Evolutionary conservation across 2,888 invertebrate genomes (phyloP).

Genomic region (Drosophila neotestacea): DNA sequence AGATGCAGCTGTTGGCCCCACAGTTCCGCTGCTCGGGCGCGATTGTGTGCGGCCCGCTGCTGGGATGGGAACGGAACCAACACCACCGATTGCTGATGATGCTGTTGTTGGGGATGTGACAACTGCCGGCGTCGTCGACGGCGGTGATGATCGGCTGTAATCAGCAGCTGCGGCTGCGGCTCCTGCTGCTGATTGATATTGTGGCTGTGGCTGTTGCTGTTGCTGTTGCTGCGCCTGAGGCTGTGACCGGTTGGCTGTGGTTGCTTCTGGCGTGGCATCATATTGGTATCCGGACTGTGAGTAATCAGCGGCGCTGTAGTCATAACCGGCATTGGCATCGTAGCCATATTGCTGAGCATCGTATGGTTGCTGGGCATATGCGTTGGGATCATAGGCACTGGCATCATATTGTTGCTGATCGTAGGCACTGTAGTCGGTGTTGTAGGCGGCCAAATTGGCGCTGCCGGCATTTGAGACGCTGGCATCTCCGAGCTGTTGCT

Average conservation of each 20-base stretch:
- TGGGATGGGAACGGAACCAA: slow-evolving; percentile 52
- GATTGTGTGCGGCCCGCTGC: slow-evolving; percentile 83
- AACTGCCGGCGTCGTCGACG: slow-evolving; percentile 61
- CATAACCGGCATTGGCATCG: slow-evolving; percentile 63
- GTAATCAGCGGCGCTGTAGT: slow-evolving; percentile 73
- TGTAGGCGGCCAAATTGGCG: slow-evolving; percentile 74
- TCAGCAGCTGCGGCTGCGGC: slow-evolving; percentile 40
- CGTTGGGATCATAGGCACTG: slow-evolving; percentile 75
- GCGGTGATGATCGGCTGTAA: slow-evolving; percentile 59
- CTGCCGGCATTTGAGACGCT: slow-evolving; percentile 62
- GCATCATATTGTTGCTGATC: slow-evolving; percentile 83
- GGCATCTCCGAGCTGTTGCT: slow-evolving; percentile 46
- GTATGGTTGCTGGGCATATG: slow-evolving; percentile 78
- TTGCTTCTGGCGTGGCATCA: slow-evolving; percentile 64
- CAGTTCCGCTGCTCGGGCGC: slow-evolving; percentile 84
- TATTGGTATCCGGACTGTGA: slow-evolving; percentile 80
- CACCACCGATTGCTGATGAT: slow-evolving; percentile 15
- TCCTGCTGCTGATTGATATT: slow-evolving; percentile 40
- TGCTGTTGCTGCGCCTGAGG: slow-evolving; percentile 38
- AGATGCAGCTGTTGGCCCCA: slow-evolving; percentile 83
- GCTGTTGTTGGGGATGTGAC: slow-evolving; percentile 48
- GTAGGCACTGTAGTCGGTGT: slow-evolving; percentile 82
- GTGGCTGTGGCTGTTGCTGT: slow-evolving; percentile 46
- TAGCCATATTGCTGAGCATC: slow-evolving; percentile 76
- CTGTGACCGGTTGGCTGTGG: slow-evolving; percentile 59